A percentile compares a stretch with the other conserved stretches of the same genome.
Conservation (phyloP, 1,140 invertebrate species). For the Agrypnia vestita region DNA sequence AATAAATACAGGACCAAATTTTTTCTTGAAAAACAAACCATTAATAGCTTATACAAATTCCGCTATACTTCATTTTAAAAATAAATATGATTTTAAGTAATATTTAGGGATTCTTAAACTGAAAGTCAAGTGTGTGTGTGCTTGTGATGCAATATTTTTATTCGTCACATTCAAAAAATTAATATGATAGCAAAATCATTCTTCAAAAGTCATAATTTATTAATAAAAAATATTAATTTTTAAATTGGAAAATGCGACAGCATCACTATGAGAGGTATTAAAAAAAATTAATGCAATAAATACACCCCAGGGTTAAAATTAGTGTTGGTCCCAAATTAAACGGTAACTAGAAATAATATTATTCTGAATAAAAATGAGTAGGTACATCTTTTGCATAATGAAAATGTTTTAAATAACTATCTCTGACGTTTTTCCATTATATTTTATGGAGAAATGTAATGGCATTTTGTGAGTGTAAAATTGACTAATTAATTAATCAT, state of each 20-base stretch:
- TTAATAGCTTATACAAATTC: background rate
- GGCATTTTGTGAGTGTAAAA: constrained; percentile 45
- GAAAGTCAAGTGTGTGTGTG: too few relatives aligned
- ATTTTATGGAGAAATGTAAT: constrained; percentile 33
- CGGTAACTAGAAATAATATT: constrained; percentile 6
- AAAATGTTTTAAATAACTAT: constrained; percentile 18
- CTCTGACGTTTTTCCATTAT: constrained; percentile 4
- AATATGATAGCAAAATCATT: too few relatives aligned
- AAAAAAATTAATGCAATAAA: background rate
- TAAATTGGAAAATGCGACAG: background rate
- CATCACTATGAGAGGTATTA: background rate
- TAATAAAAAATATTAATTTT: too few relatives aligned
- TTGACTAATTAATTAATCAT: constrained; percentile 41
- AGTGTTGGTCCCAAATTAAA: constrained; percentile 40
- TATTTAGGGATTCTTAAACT: too few relatives aligned
- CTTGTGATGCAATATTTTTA: too few relatives aligned
- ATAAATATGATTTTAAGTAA: background rate
- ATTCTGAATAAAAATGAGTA: background rate
- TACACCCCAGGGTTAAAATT: background rate
- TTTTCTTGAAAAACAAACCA: background rate
- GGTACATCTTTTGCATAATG: too few relatives aligned
- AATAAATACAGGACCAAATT: constrained; percentile 1
- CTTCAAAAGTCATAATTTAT: too few relatives aligned
- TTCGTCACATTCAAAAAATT: too few relatives aligned
- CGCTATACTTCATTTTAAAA: background rate